Percentiles rank a stretch among this genome's conserved stretches.
These are phyloP conservation scores for Drosophila yakuba DNA, from an alignment of 1,140 invertebrate genomes.

Conservation along the genomic window DNA sequence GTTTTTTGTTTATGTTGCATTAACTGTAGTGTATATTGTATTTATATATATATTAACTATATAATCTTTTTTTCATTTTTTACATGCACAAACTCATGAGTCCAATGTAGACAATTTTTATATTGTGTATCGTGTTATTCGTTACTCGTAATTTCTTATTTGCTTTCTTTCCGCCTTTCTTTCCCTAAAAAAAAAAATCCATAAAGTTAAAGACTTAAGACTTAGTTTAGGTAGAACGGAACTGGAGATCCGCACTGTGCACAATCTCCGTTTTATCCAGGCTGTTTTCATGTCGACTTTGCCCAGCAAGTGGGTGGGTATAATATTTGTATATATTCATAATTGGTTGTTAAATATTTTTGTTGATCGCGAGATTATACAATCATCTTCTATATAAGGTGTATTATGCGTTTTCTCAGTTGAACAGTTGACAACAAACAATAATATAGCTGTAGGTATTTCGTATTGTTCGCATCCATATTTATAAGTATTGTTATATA, in stretches of 20 bases:
- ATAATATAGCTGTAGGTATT: conserved; percentile 11
- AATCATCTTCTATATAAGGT: neutral
- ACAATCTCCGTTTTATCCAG: conserved; percentile 1
- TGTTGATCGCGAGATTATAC: conserved; percentile 8
- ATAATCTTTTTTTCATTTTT: conserved; percentile 65
- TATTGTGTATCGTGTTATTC: conserved; percentile 24
- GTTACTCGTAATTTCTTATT: conserved; percentile 26
- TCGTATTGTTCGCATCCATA: conserved; percentile 4
- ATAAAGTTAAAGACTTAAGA: conserved; percentile 32
- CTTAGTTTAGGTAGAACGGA: conserved; percentile 46
- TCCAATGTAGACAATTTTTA: conserved; percentile 57
- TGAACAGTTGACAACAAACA: conserved; percentile 19
- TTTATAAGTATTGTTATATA: conserved; percentile 18
- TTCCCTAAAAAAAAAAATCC: conserved; percentile 41
- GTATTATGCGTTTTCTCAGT: conserved; percentile 6
- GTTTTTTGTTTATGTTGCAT: conserved; percentile 18
- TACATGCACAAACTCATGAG: conserved; percentile 80
- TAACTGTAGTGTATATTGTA: conserved; percentile 34
- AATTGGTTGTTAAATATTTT: conserved; percentile 29
- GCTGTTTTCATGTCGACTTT: conserved; percentile 1
- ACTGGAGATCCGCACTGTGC: conserved; percentile 25
- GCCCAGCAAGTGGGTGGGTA: conserved; percentile 4
- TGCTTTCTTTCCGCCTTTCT: conserved; percentile 6
- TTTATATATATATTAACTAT: conserved; percentile 55
- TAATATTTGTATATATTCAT: conserved; percentile 27